Base-by-base conservation (phyloP, 2,888 invertebrate genomes). In the Myathropa florea region DNA sequence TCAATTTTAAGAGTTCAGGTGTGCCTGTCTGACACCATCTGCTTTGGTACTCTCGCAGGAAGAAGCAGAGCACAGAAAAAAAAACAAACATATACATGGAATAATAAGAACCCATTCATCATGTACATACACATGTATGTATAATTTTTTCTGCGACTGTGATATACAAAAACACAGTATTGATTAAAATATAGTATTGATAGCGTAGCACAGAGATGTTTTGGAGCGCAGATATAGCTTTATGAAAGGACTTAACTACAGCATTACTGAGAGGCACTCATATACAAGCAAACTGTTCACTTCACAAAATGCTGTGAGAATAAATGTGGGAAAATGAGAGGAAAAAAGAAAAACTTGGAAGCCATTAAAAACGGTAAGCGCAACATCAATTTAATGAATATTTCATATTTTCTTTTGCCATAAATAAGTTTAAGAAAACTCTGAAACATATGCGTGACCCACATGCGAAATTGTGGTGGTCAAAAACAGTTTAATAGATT, bases 11-110 rank as follows among this genome's bases (percentile, higher is more conserved):
- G 59, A 70, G 76, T 46, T 64, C 81, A 76, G 39, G 59, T 57
- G 53, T 55, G 63, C 21, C 63, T 57, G 57, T 75, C 36, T 30
- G 28, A 18, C 55, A 68, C 18, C 63, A 68, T 75, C 24, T 75
- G 68, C 57, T 24, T 61, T 46, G 57, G 63, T 57, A 46, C 46
- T 46, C 46, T 46, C 18, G 18, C 46, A 46, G 39, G 46, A 57
- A 26, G 36, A 72, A 28, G 12, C 14, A 3, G 24, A 28, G 10
- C 53, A 89, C 89, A 89, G 89, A 87, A 75, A 89, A 89, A 85
- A 83, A 88, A 84, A 63, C 57, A 71, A 79, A 71, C 70, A 78
- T 71, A 78, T 71, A 78, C 78, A 78, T 71, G 71, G 71, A 78
- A 71, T 79, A 79, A 57, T 71, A 79, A 71, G 71, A 79, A 71